Evolutionary conservation across 2,888 invertebrate genomes (phyloP), one percentile per base, ranked within the genome.

Genomic region (Euspilapteryx auroguttella): DNA sequence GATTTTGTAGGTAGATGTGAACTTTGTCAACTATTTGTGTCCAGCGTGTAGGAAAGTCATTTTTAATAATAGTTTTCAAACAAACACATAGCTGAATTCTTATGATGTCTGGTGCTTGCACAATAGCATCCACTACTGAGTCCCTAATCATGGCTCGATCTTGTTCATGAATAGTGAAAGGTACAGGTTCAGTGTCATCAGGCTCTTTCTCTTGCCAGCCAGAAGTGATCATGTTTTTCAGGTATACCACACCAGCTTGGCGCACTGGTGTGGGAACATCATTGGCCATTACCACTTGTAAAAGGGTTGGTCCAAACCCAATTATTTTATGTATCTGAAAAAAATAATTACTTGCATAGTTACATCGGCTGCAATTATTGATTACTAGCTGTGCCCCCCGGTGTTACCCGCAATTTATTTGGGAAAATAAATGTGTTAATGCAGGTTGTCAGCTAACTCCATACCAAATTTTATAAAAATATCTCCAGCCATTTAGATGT

Each of bases 1-100:
- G 87, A 66, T 89, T 92, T 68, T 94, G 91, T 33, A 99, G 77
- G 58, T 93, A 95, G 48, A 92, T 86, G 47, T 89, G 89, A 37
- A 99, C 89, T 79, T 96, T 96, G 55, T 97, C 96, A 7, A 96
- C 93, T 37, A 98, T 86, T 56, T 91, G 90, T 1, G 96, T 90
- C 96, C 97, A 97, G 40, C 91, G 81, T 26, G 87, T 86, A 3
- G 99, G 98, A 57, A 96, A 99, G 59, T 99, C 99, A 56, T 87
- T 83, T 58, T 96, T 96, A 25, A 98, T 89, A 37, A 99, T 95
- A 36, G 86, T 86, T 61, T 89, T 90, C 11, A 97, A 85, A 56
- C 93, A 93, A n/a, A 94, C 87, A 44, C 93, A 89, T 28, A 99
- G 76, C 57, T 98, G 97, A 24, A 89, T 81, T 53, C 94, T 85